A percentile compares a stretch with the other conserved stretches of the same genome.
Conservation (phyloP, 2,113 vertebrate species). For the Sclerurus mexicanus region DNA sequence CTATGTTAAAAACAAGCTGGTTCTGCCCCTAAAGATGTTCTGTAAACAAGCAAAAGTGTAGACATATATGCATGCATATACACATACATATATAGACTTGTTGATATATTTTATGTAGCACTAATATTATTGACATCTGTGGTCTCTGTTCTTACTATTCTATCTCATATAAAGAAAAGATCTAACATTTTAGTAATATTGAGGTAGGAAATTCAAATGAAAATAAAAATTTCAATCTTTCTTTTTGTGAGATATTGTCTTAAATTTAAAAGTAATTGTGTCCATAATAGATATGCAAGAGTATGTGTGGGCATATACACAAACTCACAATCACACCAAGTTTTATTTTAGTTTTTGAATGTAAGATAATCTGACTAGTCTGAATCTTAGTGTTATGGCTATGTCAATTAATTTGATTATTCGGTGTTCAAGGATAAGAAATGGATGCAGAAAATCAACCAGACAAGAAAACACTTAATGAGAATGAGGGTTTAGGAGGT, state of each 20-base stretch:
- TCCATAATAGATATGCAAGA: not conserved
- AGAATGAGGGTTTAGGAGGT: not conserved
- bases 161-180: not conserved
- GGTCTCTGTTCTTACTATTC: not conserved
- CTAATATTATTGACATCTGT: not conserved
- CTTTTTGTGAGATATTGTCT: not conserved
- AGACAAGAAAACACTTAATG: not conserved
- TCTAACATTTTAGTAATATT: not conserved
- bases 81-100: not conserved
- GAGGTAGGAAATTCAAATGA: not conserved
- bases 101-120: not conserved
- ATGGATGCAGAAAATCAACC: not conserved
- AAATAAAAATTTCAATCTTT: not conserved
- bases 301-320: not conserved
- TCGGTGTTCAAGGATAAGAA: not conserved
- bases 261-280: not conserved
- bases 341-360: not conserved
- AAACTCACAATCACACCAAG: not conserved
- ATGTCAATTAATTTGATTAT: not conserved
- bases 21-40: not conserved
- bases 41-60: not conserved
- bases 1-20: not conserved
- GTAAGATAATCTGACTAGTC: not conserved
- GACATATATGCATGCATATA: not conserved
- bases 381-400: not conserved